phyloP scores from a whole-genome alignment of 2,888 invertebrate genomes.

The Peribatodes rhomboidaria region DNA sequence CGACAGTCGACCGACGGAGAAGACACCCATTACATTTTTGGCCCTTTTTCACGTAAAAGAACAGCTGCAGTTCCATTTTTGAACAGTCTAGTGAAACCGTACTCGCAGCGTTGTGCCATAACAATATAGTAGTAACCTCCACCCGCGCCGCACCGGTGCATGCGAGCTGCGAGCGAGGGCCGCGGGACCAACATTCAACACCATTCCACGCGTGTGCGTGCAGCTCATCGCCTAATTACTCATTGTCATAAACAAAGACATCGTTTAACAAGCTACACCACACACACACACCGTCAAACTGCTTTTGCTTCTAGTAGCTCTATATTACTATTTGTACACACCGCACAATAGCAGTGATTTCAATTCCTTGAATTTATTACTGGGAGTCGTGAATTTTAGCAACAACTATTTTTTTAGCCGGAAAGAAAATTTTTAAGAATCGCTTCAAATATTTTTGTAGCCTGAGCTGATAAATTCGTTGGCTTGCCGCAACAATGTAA shows the following conservation, averaged over 20 bases:
- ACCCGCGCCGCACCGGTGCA: slow-evolving; percentile 21
- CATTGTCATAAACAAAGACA: background rate
- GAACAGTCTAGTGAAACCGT: too few relatives aligned
- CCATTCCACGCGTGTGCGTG: slow-evolving; percentile 20
- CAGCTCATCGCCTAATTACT: background rate
- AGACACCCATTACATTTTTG: too few relatives aligned
- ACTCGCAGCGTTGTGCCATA: too few relatives aligned
- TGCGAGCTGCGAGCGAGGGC: background rate
- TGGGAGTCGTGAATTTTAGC: background rate
- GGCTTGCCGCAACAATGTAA: slow-evolving; percentile 43
- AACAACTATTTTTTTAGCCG: background rate
- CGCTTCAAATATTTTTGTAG: slow-evolving; percentile 12
- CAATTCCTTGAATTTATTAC: too few relatives aligned
- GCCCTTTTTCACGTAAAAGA: too few relatives aligned
- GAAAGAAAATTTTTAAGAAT: background rate
- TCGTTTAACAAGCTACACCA: background rate
- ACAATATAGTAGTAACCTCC: too few relatives aligned
- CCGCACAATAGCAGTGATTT: too few relatives aligned
- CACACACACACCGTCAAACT: slow-evolving; percentile 12
- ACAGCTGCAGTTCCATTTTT: too few relatives aligned
- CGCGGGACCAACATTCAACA: slow-evolving; percentile 21
- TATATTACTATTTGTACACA: too few relatives aligned
- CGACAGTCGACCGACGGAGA: background rate
- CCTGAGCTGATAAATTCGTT: slow-evolving; percentile 37
- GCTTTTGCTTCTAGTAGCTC: too few relatives aligned